Conservation (phyloP, 2,888 invertebrate species). For the Seladonia tumulorum region DNA sequence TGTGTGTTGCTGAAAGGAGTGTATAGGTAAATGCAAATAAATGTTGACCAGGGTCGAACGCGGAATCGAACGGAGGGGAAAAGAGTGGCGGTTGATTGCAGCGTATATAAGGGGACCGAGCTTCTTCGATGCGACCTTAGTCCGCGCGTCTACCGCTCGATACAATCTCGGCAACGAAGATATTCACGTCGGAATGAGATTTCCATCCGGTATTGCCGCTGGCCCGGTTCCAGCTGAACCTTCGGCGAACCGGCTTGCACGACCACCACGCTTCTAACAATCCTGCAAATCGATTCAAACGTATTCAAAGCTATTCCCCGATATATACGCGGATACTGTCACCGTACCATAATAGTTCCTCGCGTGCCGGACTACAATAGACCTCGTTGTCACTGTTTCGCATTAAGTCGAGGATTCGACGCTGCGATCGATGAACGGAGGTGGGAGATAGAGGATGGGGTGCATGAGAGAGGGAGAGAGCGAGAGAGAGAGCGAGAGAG, state of each 20-base stretch:
- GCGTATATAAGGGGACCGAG: slow-evolving; percentile 39
- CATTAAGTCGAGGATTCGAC: slow-evolving; percentile 64
- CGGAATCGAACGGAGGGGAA: slow-evolving; percentile 44
- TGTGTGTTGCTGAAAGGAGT: slow-evolving; percentile 22
- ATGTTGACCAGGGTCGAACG: slow-evolving; percentile 22
- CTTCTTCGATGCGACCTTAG: slow-evolving; percentile 67
- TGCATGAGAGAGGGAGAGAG: slow-evolving; percentile 4
- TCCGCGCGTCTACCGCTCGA: slow-evolving; percentile 59
- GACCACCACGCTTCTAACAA: slow-evolving; percentile 58
- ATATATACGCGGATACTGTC: slow-evolving; percentile 76
- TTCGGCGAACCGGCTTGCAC: slow-evolving; percentile 55
- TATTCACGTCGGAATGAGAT: slow-evolving; percentile 76
- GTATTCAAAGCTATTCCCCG: slow-evolving; percentile 81
- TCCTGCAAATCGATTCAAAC: slow-evolving; percentile 81
- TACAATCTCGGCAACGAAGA: slow-evolving; percentile 69
- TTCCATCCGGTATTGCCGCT: slow-evolving; percentile 79
- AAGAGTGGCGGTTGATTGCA: slow-evolving; percentile 39
- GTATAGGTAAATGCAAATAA: slow-evolving; percentile 55
- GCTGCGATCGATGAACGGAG: slow-evolving; percentile 23
- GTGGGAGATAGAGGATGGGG: neutral
- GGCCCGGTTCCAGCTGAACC: slow-evolving; percentile 78
- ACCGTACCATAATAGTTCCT: slow-evolving; percentile 71
- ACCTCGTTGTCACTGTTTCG: slow-evolving; percentile 74
- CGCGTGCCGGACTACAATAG: slow-evolving; percentile 63
- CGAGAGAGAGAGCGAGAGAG: neutral